Base-by-base conservation (phyloP, 1,140 invertebrate genomes). In the Heliconius hermathena region DNA sequence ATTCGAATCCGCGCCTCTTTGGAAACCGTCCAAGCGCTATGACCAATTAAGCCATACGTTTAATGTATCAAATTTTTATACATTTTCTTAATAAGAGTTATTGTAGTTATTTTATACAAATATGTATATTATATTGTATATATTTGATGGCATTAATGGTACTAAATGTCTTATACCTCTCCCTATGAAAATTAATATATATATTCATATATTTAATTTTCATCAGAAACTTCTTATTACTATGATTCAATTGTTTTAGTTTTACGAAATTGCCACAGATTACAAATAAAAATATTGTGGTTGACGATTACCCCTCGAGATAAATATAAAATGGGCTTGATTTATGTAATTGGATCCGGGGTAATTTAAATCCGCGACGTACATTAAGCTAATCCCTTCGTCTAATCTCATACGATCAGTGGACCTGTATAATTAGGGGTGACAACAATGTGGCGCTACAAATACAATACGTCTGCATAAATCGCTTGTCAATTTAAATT, bases 401-500 rank as follows among this genome's bases (percentile, higher is more conserved):
- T 78, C 85, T 89, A 90, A 92, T 91, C 86, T 87, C 84, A 84
- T 87, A 84, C 87, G 89, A 91, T 91, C 86, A 85, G 80, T 82
- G 86, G 88, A 86, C 86, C 87, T 88, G 90, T 91, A 90, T 93
- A 93, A 93, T 91, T 93, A 92, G 89, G 89, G 91, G 91, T 87
- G 89, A 90, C 90, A 89, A 89, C 90, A 94, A 93, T 92, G 85
- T 83, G 80, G 84, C 84, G 80, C 87, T 82, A 78, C 83, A 85
- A 82, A 87, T 83, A 91, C 90, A 91, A 93, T 93, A 90, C 87
- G 90, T 91, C 88, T 89, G 89, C 87, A 87, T 84, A 90, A 89
- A 91, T 89, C 91, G 89, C 89, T 91, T 91, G 90, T 91, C 90
- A 92, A 93, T 92, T 93, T 92, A 92, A 93, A 93, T 92, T 92